Conservation (phyloP, 64 coral and sea anemone species). For the Hydrozoanthus tunicans region DNA sequence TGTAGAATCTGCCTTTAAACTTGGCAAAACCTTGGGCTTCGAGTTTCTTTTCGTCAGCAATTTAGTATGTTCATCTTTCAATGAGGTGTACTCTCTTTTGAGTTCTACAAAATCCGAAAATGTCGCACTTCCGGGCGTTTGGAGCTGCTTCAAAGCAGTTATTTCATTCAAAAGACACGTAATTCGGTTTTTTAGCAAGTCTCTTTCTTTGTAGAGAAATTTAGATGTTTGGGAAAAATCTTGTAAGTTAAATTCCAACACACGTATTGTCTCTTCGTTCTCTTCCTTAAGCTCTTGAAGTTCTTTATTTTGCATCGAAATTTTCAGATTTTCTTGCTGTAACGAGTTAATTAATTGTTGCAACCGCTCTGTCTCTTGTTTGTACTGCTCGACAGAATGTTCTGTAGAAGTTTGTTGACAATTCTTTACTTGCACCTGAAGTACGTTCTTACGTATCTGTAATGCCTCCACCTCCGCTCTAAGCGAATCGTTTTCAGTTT, state of each 20-base stretch:
- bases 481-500: slow-evolving; percentile 66
- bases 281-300: slow-evolving; percentile 34
- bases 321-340: slow-evolving; percentile 34
- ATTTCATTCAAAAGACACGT: slow-evolving; percentile 70
- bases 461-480: slow-evolving; percentile 57
- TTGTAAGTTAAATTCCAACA: slow-evolving; percentile 75
- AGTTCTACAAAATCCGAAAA: slow-evolving; percentile 87
- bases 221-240: slow-evolving; percentile 76
- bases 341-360: slow-evolving; percentile 48
- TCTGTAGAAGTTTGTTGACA: slow-evolving; percentile 29
- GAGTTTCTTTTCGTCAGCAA: slow-evolving; percentile 68
- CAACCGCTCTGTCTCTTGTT: slow-evolving; percentile 4
- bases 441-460: slow-evolving; percentile 49
- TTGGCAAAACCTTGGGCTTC: slow-evolving; percentile 67
- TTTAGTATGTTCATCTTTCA: slow-evolving; percentile 75
- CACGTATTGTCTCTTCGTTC: slow-evolving; percentile 26
- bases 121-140: slow-evolving; percentile 51
- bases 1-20: slow-evolving; percentile 69
- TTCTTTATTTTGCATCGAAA: slow-evolving; percentile 48
- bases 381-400: not conserved
- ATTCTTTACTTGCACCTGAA: slow-evolving; percentile 61
- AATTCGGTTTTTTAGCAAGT: slow-evolving; percentile 87
- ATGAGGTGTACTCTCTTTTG: slow-evolving; percentile 66
- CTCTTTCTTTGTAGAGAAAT: slow-evolving; percentile 84
- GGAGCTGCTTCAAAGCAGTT: slow-evolving; percentile 49